Conservation (phyloP, 2,888 invertebrate genomes). For the Stenichneumon culpator region DNA sequence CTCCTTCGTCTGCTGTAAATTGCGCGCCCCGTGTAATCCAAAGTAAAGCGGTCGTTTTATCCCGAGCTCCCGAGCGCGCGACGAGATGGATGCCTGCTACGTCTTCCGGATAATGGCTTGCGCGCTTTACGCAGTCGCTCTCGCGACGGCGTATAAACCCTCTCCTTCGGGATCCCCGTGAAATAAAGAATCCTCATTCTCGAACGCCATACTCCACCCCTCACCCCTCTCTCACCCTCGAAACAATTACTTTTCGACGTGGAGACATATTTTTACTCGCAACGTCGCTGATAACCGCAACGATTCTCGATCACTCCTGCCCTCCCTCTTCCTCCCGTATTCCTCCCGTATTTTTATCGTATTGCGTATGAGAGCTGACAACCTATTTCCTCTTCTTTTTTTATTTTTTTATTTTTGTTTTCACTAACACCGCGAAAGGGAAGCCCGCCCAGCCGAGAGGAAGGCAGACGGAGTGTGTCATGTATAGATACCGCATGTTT, state of each 20-base stretch:
- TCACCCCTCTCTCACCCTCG: conserved; percentile 20
- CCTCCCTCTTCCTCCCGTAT: neutral
- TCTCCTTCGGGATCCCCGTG: conserved; percentile 58
- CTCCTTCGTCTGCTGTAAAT: conserved; percentile 83
- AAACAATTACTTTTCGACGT: conserved; percentile 67
- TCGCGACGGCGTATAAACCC: conserved; percentile 64
- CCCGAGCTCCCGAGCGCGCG: conserved; percentile 76
- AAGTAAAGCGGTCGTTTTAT: conserved; percentile 85
- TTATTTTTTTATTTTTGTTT: neutral
- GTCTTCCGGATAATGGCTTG: conserved; percentile 82
- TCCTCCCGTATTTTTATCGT: conserved; percentile 33
- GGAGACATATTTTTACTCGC: conserved; percentile 3
- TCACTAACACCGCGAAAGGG: conserved; percentile 15
- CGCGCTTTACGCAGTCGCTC: conserved; percentile 73
- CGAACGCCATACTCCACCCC: neutral
- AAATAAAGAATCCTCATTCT: conserved; percentile 64
- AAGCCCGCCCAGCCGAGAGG: conserved; percentile 15
- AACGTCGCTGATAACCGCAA: conserved; percentile 20
- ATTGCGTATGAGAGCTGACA: conserved; percentile 41
- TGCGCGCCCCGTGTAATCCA: conserved; percentile 84
- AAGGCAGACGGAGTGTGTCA: neutral
- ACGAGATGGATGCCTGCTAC: conserved; percentile 84
- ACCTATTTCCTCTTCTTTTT: conserved; percentile 38
- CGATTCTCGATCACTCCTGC: conserved; percentile 24
- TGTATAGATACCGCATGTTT: conserved; percentile 73